Evolutionary conservation across 2,888 invertebrate species (phyloP).

Genomic region (Eupithecia inturbata): DNA sequence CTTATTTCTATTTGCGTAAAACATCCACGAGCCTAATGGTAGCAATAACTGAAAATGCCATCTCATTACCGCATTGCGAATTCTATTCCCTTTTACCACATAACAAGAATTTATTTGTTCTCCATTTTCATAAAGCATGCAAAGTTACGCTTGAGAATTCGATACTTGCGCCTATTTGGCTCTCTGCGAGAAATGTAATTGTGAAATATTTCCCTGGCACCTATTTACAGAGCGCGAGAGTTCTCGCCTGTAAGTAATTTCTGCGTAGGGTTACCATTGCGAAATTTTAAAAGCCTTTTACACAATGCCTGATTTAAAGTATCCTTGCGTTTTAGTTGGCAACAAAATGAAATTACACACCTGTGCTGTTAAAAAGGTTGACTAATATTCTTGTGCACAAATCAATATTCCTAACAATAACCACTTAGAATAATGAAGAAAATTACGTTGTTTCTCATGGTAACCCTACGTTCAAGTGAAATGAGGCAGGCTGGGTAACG

Average conservation of each 20-base stretch:
- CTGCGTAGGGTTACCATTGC: conserved; percentile 17
- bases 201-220: conserved; percentile 61
- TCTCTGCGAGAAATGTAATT: conserved; percentile 63
- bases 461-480: conserved; percentile 42
- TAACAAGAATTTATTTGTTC: conserved; percentile 78
- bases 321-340: background rate
- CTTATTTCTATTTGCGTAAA: conserved; percentile 56
- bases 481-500: conserved; percentile 54
- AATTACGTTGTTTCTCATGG: background rate
- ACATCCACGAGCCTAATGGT: conserved; percentile 62
- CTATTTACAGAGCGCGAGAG: conserved; percentile 45
- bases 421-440: background rate
- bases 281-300: background rate
- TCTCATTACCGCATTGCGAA: conserved; percentile 71
- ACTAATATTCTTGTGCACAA: background rate
- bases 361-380: background rate
- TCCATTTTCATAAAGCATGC: conserved; percentile 72
- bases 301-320: background rate
- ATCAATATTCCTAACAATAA: background rate
- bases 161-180: conserved; percentile 61
- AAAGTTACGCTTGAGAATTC: conserved; percentile 59
- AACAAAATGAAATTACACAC: conserved; percentile 8
- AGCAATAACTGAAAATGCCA: conserved; percentile 67
- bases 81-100: conserved; percentile 69
- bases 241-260: conserved; percentile 53